Base-by-base conservation (phyloP, 2,888 invertebrate genomes). In the Harpalus rubripes region DNA sequence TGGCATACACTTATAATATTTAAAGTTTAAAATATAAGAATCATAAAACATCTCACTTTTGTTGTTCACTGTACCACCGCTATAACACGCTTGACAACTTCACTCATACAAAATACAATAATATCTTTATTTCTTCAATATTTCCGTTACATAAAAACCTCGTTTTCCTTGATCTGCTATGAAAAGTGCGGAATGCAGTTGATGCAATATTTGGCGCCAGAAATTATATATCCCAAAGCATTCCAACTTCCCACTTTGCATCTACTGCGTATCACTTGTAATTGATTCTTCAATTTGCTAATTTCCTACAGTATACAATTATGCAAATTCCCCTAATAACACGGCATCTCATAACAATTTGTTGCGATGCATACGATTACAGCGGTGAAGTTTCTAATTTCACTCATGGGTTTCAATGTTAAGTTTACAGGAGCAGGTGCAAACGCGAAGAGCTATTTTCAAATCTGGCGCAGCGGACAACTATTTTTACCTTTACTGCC, bases 351-450 rank as follows among this genome's bases (percentile, higher is more conserved):
- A 18, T 18, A 26, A 63, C n/a, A 12, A 68, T 68, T 68, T 68
- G 15, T 63, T 32, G 39, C 41, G 68, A 68, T 68, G 68, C 32
- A 39, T 39, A 39, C 32, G 32, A 68, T 68, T 63, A 63, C 63
- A 26, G 8, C 32, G 32, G 1, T 52, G 44, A 32, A 68, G 68
- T 68, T 68, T 68, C 68, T 68, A 68, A 68, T 68, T 68, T 68
- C 68, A 63, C 26, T 68, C 15, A 32, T 44, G 44, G 8, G 41
- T 74, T 74, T 74, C 72, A 74, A 74, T 74, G 72, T 74, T 74
- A 74, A 74, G 72, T 74, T 74, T 74, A 44, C 15, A 44, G 44
- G 26, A 74, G 72, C 72, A 74, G 72, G 72, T 74, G 72, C 72
- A 74, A 68, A 65, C 3, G 10, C 44, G 44, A 52, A 52, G 41